Evolutionary conservation across 2,797 vertebrate genomes (phyloP).

Genomic region (Syngnathus rostellatus): DNA sequence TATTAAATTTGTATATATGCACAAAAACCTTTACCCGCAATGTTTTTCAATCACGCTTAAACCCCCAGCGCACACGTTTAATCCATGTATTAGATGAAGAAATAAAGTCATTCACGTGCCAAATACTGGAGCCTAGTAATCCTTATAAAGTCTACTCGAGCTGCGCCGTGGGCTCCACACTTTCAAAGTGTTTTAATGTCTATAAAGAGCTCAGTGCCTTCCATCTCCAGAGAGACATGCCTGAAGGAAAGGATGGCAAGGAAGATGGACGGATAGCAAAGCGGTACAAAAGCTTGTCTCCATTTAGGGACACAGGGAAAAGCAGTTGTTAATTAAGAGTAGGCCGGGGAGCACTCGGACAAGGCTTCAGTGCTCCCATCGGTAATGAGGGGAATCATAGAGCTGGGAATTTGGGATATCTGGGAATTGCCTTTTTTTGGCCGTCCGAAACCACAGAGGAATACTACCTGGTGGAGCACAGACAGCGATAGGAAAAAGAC

Average conservation of each 20-base stretch:
- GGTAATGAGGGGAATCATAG: slow-evolving; percentile 76
- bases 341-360: slow-evolving; percentile 68
- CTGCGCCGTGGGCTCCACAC: slow-evolving; percentile 19
- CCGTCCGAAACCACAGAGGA: slow-evolving; percentile 45
- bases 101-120: slow-evolving; percentile 6
- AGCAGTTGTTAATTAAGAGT: slow-evolving; percentile 61
- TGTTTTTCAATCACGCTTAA: slow-evolving; percentile 6
- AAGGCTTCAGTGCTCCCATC: slow-evolving; percentile 53
- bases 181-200: slow-evolving; percentile 6
- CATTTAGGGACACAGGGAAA: slow-evolving; percentile 47
- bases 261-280: slow-evolving; percentile 30
- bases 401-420: slow-evolving; percentile 69
- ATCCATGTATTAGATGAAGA: slow-evolving; percentile 3
- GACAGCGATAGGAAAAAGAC: slow-evolving; percentile 8
- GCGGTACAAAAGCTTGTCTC: slow-evolving; percentile 34
- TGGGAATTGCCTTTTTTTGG: slow-evolving; percentile 49
- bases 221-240: slow-evolving; percentile 37
- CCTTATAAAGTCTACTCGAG: slow-evolving; percentile 23
- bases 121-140: slow-evolving; percentile 1
- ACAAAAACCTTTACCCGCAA: background rate
- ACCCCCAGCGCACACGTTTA: background rate
- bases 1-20: background rate
- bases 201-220: slow-evolving; percentile 44
- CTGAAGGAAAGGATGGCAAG: slow-evolving; percentile 24
- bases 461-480: slow-evolving; percentile 55